These are phyloP conservation scores for Sebastolobus alascanus DNA, from an alignment of 2,797 vertebrate species.

Conservation along the genomic window DNA sequence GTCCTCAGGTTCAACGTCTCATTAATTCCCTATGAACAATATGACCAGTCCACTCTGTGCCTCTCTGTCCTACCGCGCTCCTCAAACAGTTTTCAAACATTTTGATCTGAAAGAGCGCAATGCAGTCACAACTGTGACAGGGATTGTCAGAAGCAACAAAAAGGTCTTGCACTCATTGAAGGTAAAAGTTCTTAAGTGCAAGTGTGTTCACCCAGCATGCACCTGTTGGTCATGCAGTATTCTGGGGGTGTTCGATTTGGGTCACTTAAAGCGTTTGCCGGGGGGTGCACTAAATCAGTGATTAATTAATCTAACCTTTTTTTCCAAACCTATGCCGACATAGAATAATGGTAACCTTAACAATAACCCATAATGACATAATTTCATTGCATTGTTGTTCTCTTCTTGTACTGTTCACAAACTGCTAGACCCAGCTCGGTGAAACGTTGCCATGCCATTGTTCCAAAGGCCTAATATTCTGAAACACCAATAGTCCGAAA, in stretches of 20 bases:
- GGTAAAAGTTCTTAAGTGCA: not conserved
- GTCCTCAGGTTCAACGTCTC: not conserved
- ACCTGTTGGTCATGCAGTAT: not conserved
- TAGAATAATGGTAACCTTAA: not conserved
- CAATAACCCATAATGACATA: not conserved
- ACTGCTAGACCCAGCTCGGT: too few relatives aligned
- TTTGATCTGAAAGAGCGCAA: not conserved
- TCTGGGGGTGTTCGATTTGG: not conserved
- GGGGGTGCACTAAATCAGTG: not conserved
- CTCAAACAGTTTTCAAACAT: not conserved
- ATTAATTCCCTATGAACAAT: not conserved
- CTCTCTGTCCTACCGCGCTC: not conserved
- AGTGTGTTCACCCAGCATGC: not conserved
- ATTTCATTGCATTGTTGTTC: too few relatives aligned
- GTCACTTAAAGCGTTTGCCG: not conserved
- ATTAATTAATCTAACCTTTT: not conserved
- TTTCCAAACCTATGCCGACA: not conserved
- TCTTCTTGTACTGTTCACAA: too few relatives aligned
- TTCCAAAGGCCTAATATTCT: too few relatives aligned
- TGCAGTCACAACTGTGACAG: not conserved
- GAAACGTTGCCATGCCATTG: too few relatives aligned
- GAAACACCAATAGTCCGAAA: too few relatives aligned
- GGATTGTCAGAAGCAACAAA: too few relatives aligned
- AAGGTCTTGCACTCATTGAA: not conserved
- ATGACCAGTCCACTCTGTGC: not conserved